Percentiles rank a stretch among this genome's conserved stretches.
Conservation (phyloP, 2,888 invertebrate species). For the Tiliacea aurago region DNA sequence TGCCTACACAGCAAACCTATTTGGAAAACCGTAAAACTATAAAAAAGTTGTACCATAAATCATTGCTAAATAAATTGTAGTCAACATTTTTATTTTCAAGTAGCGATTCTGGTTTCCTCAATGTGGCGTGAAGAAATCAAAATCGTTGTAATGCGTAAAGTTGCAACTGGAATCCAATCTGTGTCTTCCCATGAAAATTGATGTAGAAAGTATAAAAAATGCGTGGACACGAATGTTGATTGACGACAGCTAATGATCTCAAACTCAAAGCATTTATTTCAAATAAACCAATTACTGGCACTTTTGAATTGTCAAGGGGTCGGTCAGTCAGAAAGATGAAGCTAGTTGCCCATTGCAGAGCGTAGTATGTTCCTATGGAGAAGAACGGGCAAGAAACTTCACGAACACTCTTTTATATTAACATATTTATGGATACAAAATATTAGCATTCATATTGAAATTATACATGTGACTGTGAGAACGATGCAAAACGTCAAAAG, state of each 20-base stretch:
- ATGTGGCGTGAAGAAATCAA: conserved; percentile 44
- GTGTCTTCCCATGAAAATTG: conserved; percentile 50
- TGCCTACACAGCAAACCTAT: conserved; percentile 16
- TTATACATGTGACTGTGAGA: too few species aligned
- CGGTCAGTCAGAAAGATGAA: too few species aligned
- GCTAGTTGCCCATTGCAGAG: too few species aligned
- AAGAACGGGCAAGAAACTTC: too few species aligned
- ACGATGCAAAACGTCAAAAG: too few species aligned
- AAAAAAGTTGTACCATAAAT: conserved; percentile 51
- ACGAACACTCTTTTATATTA: too few species aligned
- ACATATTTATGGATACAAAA: too few species aligned
- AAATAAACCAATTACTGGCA: too few species aligned
- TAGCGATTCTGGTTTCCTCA: conserved; percentile 43
- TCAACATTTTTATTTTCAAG: conserved; percentile 54
- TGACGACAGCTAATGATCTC: conserved; percentile 26
- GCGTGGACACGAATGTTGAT: conserved; percentile 41
- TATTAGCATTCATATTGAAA: too few species aligned
- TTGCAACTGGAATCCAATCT: conserved; percentile 46
- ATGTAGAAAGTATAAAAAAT: conserved; percentile 41
- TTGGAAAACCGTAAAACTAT: conserved; percentile 39
- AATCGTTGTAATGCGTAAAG: conserved; percentile 54
- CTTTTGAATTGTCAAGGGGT: too few species aligned
- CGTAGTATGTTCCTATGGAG: too few species aligned
- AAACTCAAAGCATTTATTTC: too few species aligned
- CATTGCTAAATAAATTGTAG: conserved; percentile 46